Evolutionary conservation across 2,888 invertebrate species (phyloP), one percentile per base, ranked within the genome.

Genomic region (Drosophila picticornis): DNA sequence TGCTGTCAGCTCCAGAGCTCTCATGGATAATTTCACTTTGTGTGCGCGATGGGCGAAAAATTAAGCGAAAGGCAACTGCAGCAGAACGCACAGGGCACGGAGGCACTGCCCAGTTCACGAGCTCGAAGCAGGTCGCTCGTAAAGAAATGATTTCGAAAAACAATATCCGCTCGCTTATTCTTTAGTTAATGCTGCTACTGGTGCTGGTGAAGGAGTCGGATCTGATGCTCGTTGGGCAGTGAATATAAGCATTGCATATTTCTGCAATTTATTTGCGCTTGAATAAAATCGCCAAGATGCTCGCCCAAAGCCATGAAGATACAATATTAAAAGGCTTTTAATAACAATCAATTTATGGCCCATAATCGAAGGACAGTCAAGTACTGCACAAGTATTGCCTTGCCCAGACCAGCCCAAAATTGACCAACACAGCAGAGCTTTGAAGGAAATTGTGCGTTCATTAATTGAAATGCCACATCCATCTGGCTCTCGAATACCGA

Each of bases 11-110:
- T 79, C 22, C 57, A 70, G 75, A 67, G 72, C 71, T 77, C 88
- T 84, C 83, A 84, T 80, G 84, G 84, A 77, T 76, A 87, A 84
- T 87, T 87, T 82, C 83, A 77, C 88, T 84, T 84, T 82, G 78
- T 87, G 85, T 78, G 80, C 80, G 82, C 84, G 84, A 84, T 78
- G 85, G 88, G 83, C 83, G 88, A 84, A 77, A 84, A 80, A 82
- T 82, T 74, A 82, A 80, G 75, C 72, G 71, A 71, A 67, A 72
- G 64, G 58, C 72, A 73, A 68, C 56, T 67, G 67, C 77, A 69
- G 59, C 52, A 31, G 59, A 53, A 36, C 32, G 51, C 36, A 40
- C 11, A 19, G 27, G 25, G 38, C 9, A 13, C 11, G n/a, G n/a
- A 13, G 27, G 31, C 2, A 27, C 36, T 25, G 53, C 36, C 40